phyloP scores from a whole-genome alignment of 2,113 vertebrate genomes.

The Pedionomus torquatus region DNA sequence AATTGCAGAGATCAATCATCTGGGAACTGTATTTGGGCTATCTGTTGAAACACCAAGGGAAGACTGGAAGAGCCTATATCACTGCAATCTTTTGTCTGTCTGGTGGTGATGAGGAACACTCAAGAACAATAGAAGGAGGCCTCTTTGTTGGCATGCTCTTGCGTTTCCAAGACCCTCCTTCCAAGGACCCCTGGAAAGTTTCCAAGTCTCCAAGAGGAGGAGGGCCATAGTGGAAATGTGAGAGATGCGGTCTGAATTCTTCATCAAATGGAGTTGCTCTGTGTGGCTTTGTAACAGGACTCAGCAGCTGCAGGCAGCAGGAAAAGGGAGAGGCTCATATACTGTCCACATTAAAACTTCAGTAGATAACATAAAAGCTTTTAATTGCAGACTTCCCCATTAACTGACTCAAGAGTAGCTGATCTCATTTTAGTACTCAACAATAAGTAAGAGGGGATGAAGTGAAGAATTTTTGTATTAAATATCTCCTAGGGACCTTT shows the following conservation, averaged over 20 bases:
- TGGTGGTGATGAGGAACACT: conserved; percentile 3
- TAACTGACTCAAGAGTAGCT: neutral
- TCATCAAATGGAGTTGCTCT: conserved; percentile 64
- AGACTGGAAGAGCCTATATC: conserved; percentile 49
- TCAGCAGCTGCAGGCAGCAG: conserved; percentile 66
- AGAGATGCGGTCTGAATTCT: conserved; percentile 61
- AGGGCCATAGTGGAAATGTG: conserved; percentile 68
- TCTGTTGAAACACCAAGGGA: conserved; percentile 67
- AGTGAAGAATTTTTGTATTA: neutral
- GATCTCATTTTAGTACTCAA: neutral
- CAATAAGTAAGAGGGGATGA: neutral
- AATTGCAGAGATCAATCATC: conserved; percentile 86
- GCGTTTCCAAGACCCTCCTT: conserved; percentile 80
- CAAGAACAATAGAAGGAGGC: conserved; percentile 25
- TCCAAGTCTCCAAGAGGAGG: conserved; percentile 43
- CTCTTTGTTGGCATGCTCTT: conserved; percentile 83
- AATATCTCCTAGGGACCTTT: neutral
- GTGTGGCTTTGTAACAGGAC: conserved; percentile 54
- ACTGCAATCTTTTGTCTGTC: conserved; percentile 35
- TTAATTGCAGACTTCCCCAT: neutral
- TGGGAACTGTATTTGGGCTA: conserved; percentile 71
- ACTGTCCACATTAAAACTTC: neutral
- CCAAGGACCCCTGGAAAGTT: conserved; percentile 61
- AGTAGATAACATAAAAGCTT: neutral
- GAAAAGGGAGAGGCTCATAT: conserved; percentile 29